Evolutionary conservation across 2,888 invertebrate genomes (phyloP), one percentile per base, ranked within the genome.

Genomic region (Chydorus sphaericus): DNA sequence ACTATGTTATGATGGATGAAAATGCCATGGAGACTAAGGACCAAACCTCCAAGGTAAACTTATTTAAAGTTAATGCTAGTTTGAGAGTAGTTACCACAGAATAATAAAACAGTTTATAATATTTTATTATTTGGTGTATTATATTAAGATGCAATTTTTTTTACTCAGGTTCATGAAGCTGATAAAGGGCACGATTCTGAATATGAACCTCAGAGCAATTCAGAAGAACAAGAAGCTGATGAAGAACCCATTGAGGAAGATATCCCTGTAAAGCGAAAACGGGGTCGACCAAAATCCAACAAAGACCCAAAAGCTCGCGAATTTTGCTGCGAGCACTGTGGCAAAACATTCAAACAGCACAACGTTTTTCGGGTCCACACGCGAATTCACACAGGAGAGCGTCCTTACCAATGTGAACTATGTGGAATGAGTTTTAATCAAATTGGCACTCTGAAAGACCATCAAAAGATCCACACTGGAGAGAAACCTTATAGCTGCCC

Each of bases 311-410:
- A 52, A 36, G 52, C 31, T 16, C 10, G 36, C 18, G 26, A 33
- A 23, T 52, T 52, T 20, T 52, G 52, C 37, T 52, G 52, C 33
- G 52, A 52, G 23, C 33, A 33, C 11, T 52, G 52, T 36, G 52
- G 52, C 6, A 52, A 52, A 18, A 52, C 52, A 18, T 52, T 52
- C 26, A 31, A 36, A 16, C 52, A 52, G 37, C 52, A 16, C 8
- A 36, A 36, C 16, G 52, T 52, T 14, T 52, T 52, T 23, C 52
- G 52, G 5, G 52, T 52, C 11, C 52, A 52, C 23, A 52, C 31
- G 33, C 30, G 52, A 20, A 52, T 52, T n/a, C 52, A 52, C 52
- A 52, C 52, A 14, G 52, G 52, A 14, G 52, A 52, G 37, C 7
- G 36, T 6, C 52, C 52, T 11, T 52, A 52, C n/a, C 52, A 52